phyloP scores from a whole-genome alignment of 23 tunicate genomes.

The Ciona savignyi region DNA sequence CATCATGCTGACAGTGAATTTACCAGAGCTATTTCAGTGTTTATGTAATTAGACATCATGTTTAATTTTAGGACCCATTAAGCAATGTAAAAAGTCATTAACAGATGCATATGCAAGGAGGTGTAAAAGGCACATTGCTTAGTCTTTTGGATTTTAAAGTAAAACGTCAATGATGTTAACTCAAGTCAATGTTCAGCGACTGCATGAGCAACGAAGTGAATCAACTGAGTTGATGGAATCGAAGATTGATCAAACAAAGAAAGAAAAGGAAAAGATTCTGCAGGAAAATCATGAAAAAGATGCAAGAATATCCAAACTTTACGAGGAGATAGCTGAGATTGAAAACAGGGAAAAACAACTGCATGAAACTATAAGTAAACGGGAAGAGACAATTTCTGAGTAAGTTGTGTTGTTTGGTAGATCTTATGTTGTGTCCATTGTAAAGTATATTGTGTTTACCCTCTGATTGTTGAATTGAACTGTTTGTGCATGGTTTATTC shows the following conservation, averaged over 20 bases:
- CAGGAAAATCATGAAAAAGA: conserved; percentile 11
- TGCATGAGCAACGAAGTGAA: conserved; percentile 60
- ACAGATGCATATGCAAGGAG: too few relatives aligned
- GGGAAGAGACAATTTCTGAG: conserved; percentile 2
- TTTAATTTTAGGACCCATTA: too few relatives aligned
- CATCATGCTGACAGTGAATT: too few relatives aligned
- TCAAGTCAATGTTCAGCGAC: conserved; percentile 19
- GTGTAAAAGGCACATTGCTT: too few relatives aligned
- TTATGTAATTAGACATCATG: too few relatives aligned
- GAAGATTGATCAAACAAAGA: conserved; percentile 19
- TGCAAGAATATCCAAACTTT: conserved; percentile 2
- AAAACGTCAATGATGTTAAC: too few relatives aligned
- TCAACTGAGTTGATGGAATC: conserved; percentile 34
- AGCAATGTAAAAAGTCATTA: not conserved
- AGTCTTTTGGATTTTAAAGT: too few relatives aligned
- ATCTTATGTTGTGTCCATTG: not conserved
- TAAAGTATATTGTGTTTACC: too few relatives aligned
- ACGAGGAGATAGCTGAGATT: not conserved
- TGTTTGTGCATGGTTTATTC: too few relatives aligned
- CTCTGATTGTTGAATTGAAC: too few relatives aligned
- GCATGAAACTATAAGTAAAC: conserved; percentile 5
- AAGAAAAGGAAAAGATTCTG: not conserved
- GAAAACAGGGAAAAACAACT: not conserved
- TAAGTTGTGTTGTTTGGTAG: conserved; percentile 11
- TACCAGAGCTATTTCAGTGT: too few relatives aligned